phyloP scores from a whole-genome alignment of 2,113 vertebrate genomes.

The human region GRCh38 chr5:61145501-61146000 shows the following conservation, averaged over 20 bases:
- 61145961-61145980: conserved; percentile 90
- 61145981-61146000: conserved; percentile 90
- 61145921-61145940: conserved; percentile 85
- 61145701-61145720: conserved; percentile 95
- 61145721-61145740: conserved; percentile 93
- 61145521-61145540: background rate
- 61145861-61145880: conserved; percentile 89
- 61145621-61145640: background rate
- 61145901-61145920: conserved; percentile 79
- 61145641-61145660: conserved; percentile 6
- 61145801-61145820: conserved; percentile 57
- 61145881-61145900: conserved; percentile 91
- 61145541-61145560: background rate
- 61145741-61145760: conserved; percentile 92
- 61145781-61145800: conserved; percentile 60
- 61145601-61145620: background rate
- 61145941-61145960: conserved; percentile 84
- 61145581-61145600: background rate
- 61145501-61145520: background rate
- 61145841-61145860: conserved; percentile 92
- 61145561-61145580: background rate
- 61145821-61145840: background rate
- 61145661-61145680: conserved; percentile 48
- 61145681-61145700: conserved; percentile 90
- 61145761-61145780: conserved; percentile 94